A percentile compares a stretch with the other conserved stretches of the same genome.
Conservation (phyloP, 2,113 vertebrate genomes). For the Odontophorus gujanensis region DNA sequence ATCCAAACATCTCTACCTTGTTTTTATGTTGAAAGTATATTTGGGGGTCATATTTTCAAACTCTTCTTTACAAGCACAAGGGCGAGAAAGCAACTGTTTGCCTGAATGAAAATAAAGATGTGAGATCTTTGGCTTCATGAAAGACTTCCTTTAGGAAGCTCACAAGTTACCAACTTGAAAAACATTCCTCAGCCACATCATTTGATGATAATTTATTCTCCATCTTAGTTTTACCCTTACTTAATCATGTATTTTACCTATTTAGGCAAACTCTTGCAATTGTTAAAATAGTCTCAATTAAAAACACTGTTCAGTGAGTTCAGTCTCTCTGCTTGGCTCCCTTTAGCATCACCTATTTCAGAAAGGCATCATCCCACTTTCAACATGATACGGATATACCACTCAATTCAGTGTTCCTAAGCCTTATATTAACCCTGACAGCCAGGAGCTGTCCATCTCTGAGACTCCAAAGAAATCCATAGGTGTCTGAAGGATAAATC, state of each 20-base stretch:
- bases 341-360: rapidly evolving
- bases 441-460: not conserved
- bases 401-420: not conserved
- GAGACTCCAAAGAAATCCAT: not conserved
- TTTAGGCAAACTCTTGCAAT: not conserved
- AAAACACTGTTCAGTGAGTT: not conserved
- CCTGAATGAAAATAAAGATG: rapidly evolving
- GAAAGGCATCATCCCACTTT: not conserved
- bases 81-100: not conserved
- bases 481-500: not conserved
- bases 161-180: not conserved
- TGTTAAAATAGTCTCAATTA: not conserved
- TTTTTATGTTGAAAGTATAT: not conserved
- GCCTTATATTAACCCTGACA: not conserved
- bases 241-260: not conserved
- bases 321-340: not conserved
- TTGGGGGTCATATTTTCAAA: not conserved
- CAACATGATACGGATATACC: not conserved
- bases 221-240: not conserved
- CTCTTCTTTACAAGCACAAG: not conserved
- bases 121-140: rapidly evolving
- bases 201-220: not conserved
- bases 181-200: not conserved
- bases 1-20: rapidly evolving
- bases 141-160: not conserved